Conservation (phyloP, 2,888 invertebrate species). For the Tiphia femorata region DNA sequence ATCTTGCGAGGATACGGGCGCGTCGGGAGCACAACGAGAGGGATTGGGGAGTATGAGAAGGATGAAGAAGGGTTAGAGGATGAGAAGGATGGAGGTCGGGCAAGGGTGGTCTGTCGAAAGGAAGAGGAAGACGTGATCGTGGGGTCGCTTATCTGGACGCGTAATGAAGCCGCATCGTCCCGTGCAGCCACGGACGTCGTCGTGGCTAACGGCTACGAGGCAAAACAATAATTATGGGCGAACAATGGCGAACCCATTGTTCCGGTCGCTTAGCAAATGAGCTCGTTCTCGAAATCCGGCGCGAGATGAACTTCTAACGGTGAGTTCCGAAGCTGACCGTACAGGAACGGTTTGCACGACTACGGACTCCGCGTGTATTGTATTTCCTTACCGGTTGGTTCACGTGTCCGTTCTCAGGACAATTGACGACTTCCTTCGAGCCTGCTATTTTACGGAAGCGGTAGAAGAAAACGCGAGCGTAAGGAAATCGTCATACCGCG, state of each 20-base stretch:
- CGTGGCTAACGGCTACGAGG: conserved; percentile 2
- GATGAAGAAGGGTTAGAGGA: not conserved
- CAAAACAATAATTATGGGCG: conserved; percentile 28
- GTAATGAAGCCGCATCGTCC: conserved; percentile 2
- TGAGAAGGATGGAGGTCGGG: not conserved
- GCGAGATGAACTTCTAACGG: conserved; percentile 1
- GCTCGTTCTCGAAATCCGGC: conserved; percentile 1
- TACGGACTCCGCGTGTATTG: not conserved
- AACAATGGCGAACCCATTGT: conserved; percentile 20
- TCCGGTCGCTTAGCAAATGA: conserved; percentile 8
- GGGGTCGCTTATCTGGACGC: conserved; percentile 11
- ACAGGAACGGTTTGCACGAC: too few relatives aligned
- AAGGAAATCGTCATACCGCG: too few relatives aligned
- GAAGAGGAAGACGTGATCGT: not conserved
- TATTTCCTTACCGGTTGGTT: not conserved
- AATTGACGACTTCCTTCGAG: too few relatives aligned
- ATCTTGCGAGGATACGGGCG: conserved; percentile 27
- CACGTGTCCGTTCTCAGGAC: not conserved
- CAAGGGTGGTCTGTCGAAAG: not conserved
- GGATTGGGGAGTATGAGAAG: too few relatives aligned
- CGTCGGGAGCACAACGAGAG: not conserved
- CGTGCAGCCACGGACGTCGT: not conserved
- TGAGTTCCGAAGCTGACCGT: not conserved
- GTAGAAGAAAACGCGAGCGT: too few relatives aligned
- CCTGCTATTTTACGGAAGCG: too few relatives aligned